Conservation (phyloP, 1,140 invertebrate species). For the Caenorhabditis briggsae region DNA sequence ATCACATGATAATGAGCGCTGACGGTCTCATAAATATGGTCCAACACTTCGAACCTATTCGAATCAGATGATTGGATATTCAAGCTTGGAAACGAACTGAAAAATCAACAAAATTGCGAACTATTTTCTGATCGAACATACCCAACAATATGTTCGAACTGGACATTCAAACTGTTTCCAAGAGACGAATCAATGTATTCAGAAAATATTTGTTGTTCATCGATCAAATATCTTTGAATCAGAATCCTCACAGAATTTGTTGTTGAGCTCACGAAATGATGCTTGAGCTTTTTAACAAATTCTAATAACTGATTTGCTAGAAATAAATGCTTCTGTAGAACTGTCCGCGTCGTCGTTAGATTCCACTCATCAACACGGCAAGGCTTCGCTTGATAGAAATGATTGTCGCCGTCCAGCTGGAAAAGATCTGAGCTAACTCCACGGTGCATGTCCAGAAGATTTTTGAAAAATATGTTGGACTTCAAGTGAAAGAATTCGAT, state of each 20-base stretch:
- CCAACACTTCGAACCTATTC: background rate
- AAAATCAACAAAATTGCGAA: background rate
- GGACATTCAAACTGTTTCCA: background rate
- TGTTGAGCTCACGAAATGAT: background rate
- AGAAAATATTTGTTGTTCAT: conserved; percentile 20
- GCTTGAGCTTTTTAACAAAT: background rate
- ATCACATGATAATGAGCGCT: conserved; percentile 44
- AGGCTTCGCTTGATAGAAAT: conserved; percentile 17
- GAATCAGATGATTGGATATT: background rate
- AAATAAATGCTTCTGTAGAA: conserved; percentile 14
- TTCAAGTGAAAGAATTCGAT: conserved; percentile 34
- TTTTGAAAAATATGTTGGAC: background rate
- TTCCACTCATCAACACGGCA: conserved; percentile 31
- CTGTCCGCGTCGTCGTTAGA: conserved; percentile 5
- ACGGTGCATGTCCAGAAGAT: conserved; percentile 39
- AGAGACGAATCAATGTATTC: conserved; percentile 3
- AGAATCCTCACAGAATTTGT: background rate
- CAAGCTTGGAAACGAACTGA: background rate
- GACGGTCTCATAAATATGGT: conserved; percentile 8
- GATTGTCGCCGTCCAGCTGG: conserved; percentile 7
- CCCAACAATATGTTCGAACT: conserved; percentile 1
- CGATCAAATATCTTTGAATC: conserved; percentile 18
- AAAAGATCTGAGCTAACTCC: conserved; percentile 28
- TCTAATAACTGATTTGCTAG: conserved; percentile 8
- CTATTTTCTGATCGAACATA: background rate